phyloP scores from a whole-genome alignment of 2,113 vertebrate genomes.

The Podarcis raffonei region DNA sequence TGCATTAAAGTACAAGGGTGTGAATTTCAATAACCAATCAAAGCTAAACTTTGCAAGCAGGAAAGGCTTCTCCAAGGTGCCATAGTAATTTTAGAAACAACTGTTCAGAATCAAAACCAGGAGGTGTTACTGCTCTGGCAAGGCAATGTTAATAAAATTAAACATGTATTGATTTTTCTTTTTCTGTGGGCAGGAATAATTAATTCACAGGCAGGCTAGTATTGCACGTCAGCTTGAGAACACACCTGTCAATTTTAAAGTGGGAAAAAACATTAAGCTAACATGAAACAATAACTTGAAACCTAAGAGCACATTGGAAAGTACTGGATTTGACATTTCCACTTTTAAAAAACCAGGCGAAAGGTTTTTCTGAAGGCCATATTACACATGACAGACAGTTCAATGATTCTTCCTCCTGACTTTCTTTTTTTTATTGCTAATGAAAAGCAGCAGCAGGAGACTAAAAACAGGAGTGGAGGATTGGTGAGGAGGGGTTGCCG shows the following conservation, averaged over 20 bases:
- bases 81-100: conserved; percentile 33
- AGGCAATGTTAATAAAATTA: conserved; percentile 37
- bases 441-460: not conserved
- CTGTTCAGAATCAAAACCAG: conserved; percentile 21
- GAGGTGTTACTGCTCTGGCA: conserved; percentile 37
- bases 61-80: conserved; percentile 2
- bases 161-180: conserved; percentile 28
- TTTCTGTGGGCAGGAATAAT: conserved; percentile 12
- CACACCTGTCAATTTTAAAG: not conserved
- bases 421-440: not conserved
- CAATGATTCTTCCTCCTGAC: not conserved
- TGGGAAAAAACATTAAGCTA: not conserved
- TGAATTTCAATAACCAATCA: not conserved
- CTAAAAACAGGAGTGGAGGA: not conserved
- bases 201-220: not conserved
- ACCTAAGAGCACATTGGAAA: not conserved
- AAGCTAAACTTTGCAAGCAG: conserved; percentile 19
- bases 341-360: not conserved
- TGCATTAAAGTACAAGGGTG: not conserved
- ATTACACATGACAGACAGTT: not conserved
- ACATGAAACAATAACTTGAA: not conserved
- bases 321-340: not conserved
- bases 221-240: conserved; percentile 19
- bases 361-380: not conserved
- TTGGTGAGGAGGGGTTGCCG: not conserved